Base-by-base conservation (phyloP, 2,888 invertebrate genomes). In the Aphrophora alni region DNA sequence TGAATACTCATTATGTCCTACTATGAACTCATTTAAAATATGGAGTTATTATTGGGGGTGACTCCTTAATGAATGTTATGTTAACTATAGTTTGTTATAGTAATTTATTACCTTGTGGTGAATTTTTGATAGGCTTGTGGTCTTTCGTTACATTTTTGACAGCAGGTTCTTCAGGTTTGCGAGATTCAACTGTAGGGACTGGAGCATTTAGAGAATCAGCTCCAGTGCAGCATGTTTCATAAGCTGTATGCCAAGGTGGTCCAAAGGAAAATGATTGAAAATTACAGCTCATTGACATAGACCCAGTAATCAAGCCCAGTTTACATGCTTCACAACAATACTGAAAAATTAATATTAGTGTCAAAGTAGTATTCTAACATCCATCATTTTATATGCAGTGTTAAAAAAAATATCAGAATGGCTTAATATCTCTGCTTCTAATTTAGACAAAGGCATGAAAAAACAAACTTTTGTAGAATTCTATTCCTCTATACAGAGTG, bases 291-390 rank as follows among this genome's bases (percentile, higher is more conserved):
- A 80, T 89, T 88, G 78, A 87, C 86, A 72, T 86, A 38, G 87
- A 87, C 8, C 88, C 88, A 17, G 87, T 86, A 24, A 88, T 86
- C 10, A 89, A 82, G 0, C 89, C 89, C 68, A 93, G 88, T 86
- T 91, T 91, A 84, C 93, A 93, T 8, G 92, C 90, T 84, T 92
- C 91, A 85, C 93, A 93, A 85, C 93, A 93, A 84, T 91, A 90
- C 88, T 91, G 87, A 83, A 83, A 82, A 73, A 33, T 59, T 17
- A 51, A 75, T 5, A 75, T 2, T n/a, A 14, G 27, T 73, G 38
- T n/a, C n/a, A n/a, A n/a, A n/a, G n/a, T n/a, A n/a, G n/a, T n/a
- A n/a, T n/a, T n/a, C n/a, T n/a, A n/a, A 24, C 44, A 26, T 44
- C 59, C 10, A 76, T 68, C n/a, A n/a, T n/a, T n/a, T n/a, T n/a